phyloP scores from a whole-genome alignment of 2,888 invertebrate species.

The Megaustenia siamemsis region DNA sequence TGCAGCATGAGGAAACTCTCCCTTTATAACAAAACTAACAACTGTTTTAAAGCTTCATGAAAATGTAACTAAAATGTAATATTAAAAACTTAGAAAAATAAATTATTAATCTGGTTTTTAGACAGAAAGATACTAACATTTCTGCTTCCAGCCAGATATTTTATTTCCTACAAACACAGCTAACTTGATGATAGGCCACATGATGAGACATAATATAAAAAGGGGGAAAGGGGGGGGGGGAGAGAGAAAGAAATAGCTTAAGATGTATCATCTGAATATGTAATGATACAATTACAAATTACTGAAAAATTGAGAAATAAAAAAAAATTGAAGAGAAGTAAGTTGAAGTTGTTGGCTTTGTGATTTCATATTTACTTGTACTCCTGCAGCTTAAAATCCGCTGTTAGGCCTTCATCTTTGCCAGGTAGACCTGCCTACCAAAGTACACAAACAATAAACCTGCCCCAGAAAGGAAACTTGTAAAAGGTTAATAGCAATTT shows the following conservation, averaged over 20 bases:
- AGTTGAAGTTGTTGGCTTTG: neutral
- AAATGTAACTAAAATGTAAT: neutral
- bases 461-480: neutral
- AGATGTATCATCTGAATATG: too few relatives aligned
- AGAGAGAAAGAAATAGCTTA: neutral
- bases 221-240: neutral
- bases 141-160: neutral
- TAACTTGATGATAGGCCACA: neutral
- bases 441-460: neutral
- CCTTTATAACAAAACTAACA: neutral
- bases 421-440: conserved; percentile 8
- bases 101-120: too few relatives aligned
- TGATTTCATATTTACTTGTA: neutral
- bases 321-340: too few relatives aligned
- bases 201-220: too few relatives aligned
- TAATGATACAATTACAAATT: too few relatives aligned
- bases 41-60: neutral
- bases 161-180: neutral
- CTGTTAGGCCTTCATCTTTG: neutral
- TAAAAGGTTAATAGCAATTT: neutral
- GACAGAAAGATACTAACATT: neutral
- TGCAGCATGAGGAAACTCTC: conserved; percentile 1
- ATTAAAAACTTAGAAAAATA: neutral
- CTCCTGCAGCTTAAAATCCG: neutral
- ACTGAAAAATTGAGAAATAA: too few relatives aligned